Evolutionary conservation across 2,113 vertebrate genomes (phyloP).

Genomic region (Callocephalon fimbriatum): DNA sequence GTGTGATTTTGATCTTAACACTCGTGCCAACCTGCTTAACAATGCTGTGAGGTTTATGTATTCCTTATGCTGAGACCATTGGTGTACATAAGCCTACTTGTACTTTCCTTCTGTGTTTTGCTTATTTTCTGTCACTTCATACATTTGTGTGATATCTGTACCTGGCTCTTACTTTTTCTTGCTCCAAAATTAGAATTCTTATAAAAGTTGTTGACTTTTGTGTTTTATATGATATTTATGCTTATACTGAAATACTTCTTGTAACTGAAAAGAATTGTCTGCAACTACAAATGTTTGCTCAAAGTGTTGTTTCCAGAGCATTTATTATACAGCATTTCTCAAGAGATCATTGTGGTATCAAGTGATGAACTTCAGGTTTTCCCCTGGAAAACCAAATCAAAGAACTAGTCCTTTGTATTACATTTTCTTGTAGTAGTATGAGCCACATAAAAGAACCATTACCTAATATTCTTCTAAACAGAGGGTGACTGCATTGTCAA

Average conservation of each 20-base stretch:
- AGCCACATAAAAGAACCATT: constrained; percentile 77
- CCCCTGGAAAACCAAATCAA: constrained; percentile 77
- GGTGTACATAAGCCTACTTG: not conserved
- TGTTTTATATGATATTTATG: constrained; percentile 43
- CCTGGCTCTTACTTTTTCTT: constrained; percentile 18
- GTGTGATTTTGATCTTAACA: not conserved
- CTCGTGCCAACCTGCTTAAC: not conserved
- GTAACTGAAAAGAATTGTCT: constrained; percentile 79
- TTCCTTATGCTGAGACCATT: not conserved
- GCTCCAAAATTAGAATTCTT: constrained; percentile 46
- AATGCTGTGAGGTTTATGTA: not conserved
- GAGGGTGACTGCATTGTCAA: constrained; percentile 75
- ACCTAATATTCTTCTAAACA: constrained; percentile 68
- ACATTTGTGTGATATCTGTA: not conserved
- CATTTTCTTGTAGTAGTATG: constrained; percentile 59
- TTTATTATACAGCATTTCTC: constrained; percentile 68
- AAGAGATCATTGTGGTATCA: constrained; percentile 45
- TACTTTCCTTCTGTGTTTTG: not conserved
- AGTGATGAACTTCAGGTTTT: constrained; percentile 78
- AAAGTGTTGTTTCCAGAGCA: constrained; percentile 70
- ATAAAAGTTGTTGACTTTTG: constrained; percentile 38
- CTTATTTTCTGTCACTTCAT: not conserved
- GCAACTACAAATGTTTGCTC: constrained; percentile 79
- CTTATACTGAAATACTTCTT: constrained; percentile 77
- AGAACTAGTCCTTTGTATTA: constrained; percentile 72